Percentiles rank a stretch among this genome's conserved stretches.
These are phyloP conservation scores for Lordiphosa fenestrarum DNA, from an alignment of 2,888 invertebrate genomes.

Conservation along the genomic window DNA sequence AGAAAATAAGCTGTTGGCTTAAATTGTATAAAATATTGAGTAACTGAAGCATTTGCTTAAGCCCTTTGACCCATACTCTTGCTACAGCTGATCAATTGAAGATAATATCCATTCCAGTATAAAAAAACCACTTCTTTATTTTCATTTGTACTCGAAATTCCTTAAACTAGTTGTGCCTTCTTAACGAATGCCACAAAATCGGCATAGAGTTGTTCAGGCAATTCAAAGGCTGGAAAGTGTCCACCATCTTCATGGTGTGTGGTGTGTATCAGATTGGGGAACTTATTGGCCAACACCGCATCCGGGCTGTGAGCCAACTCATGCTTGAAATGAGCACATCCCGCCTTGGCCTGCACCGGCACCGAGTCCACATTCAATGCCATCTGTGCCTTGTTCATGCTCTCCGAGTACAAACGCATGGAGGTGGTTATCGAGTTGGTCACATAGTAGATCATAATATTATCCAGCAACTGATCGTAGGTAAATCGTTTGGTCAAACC, in stretches of 20 bases:
- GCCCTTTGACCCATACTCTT: no score
- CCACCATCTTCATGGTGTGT: conserved; percentile 87
- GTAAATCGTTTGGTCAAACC: conserved; percentile 83
- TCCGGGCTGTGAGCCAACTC: conserved; percentile 85
- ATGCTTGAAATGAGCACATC: conserved; percentile 86
- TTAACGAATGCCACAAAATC: conserved; percentile 85
- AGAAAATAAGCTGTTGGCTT: no score
- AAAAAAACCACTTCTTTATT: neutral
- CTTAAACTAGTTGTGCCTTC: conserved; percentile 57
- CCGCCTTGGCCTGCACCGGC: conserved; percentile 85
- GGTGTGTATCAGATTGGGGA: conserved; percentile 85
- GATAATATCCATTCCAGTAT: no score
- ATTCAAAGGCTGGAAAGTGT: conserved; percentile 92
- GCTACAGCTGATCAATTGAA: no score
- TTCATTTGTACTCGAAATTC: neutral
- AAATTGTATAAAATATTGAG: no score
- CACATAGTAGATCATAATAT: conserved; percentile 91
- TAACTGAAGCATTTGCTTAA: no score
- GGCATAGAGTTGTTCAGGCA: conserved; percentile 85
- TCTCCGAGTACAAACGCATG: conserved; percentile 86
- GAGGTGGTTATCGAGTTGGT: conserved; percentile 87
- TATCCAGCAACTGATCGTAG: conserved; percentile 83
- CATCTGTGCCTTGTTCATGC: conserved; percentile 67
- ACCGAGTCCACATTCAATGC: conserved; percentile 79
- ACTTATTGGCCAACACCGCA: conserved; percentile 83